Conservation (phyloP, 1,140 invertebrate species). For the Melipona quadrifasciata region DNA sequence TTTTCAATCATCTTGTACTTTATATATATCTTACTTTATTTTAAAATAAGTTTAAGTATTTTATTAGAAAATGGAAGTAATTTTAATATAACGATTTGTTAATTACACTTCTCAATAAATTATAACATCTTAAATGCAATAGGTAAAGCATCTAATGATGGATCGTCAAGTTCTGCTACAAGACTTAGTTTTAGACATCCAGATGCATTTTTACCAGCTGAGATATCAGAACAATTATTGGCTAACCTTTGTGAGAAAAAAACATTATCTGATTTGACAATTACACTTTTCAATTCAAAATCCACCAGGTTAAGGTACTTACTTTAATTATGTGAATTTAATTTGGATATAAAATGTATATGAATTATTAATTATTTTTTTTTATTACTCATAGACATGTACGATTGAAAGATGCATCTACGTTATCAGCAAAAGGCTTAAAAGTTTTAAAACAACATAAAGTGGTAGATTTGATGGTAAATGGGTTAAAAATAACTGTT, state of each 20-base stretch:
- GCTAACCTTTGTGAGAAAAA: constrained; percentile 85
- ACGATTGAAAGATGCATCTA: constrained; percentile 82
- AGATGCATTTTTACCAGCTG: constrained; percentile 86
- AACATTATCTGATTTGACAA: constrained; percentile 85
- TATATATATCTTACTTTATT: not conserved
- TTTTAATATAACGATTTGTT: constrained; percentile 1
- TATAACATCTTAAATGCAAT: constrained; percentile 51
- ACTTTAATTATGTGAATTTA: not conserved
- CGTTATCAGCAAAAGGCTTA: constrained; percentile 85
- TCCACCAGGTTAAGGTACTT: constrained; percentile 84
- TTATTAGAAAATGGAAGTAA: not conserved
- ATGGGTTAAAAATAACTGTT: constrained; percentile 84
- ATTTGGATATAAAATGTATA: not conserved
- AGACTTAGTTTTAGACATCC: constrained; percentile 85
- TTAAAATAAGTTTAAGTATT: not conserved
- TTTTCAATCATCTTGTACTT: not conserved
- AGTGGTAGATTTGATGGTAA: constrained; percentile 85
- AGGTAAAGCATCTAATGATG: constrained; percentile 66
- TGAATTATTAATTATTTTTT: constrained; percentile 20
- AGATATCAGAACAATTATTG: constrained; percentile 87
- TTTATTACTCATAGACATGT: constrained; percentile 78
- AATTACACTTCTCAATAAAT: too few species aligned
- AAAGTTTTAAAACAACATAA: constrained; percentile 87
- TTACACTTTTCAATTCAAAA: constrained; percentile 86
- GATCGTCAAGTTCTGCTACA: constrained; percentile 67